Percentiles rank a stretch among this genome's conserved stretches.
phyloP scores from a whole-genome alignment of 2,888 invertebrate species.

The Yponomeuta evonymella region DNA sequence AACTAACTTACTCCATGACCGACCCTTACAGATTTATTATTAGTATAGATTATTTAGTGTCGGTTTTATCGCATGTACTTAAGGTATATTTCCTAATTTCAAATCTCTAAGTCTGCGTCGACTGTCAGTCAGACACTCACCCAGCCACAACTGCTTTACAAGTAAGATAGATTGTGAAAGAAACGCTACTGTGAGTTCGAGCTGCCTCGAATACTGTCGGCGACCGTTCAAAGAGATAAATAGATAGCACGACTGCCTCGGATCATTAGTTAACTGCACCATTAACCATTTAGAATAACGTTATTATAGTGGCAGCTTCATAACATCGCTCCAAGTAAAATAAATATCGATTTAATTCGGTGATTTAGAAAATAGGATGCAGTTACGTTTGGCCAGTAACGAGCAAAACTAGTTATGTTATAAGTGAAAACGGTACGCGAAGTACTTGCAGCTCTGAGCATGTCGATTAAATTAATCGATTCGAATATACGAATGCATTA shows the following conservation, averaged over 20 bases:
- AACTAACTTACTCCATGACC: too few relatives aligned
- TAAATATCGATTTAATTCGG: background rate
- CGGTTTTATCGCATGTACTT: too few relatives aligned
- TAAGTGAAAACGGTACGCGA: background rate
- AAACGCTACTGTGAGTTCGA: background rate
- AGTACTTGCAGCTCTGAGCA: conserved; percentile 21
- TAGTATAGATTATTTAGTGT: too few relatives aligned
- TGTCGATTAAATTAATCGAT: conserved; percentile 31
- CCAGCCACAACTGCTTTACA: too few relatives aligned
- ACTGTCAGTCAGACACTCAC: too few relatives aligned
- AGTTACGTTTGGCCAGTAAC: background rate
- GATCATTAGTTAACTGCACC: background rate
- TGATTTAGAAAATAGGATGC: background rate
- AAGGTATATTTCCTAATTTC: too few relatives aligned
- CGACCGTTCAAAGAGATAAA: background rate
- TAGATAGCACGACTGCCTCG: background rate
- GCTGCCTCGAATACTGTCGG: background rate
- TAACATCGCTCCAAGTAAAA: background rate
- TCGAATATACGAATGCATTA: conserved; percentile 29
- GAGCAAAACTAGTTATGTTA: background rate
- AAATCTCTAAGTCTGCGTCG: too few relatives aligned
- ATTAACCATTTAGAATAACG: background rate
- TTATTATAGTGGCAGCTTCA: background rate
- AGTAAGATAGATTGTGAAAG: background rate
- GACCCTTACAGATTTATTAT: too few relatives aligned